These are phyloP conservation scores for Eupithecia centaureata DNA, from an alignment of 2,888 invertebrate genomes.

Conservation along the genomic window DNA sequence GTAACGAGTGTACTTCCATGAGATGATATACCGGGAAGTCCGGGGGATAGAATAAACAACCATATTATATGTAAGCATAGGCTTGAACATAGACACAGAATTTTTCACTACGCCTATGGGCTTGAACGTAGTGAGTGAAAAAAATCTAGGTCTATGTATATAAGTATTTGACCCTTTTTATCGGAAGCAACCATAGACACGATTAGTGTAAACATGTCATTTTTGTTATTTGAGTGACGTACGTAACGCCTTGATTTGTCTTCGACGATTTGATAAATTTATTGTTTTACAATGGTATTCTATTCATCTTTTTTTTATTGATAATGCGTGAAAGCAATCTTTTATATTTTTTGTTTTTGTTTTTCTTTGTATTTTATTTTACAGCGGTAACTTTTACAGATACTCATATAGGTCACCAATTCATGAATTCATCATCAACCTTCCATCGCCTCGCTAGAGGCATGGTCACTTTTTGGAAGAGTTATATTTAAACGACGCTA, in stretches of 20 bases:
- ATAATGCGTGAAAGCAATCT: constrained; percentile 23
- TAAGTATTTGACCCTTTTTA: neutral
- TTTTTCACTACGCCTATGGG: too few species aligned
- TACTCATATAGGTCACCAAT: constrained; percentile 12
- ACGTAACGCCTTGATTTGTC: neutral
- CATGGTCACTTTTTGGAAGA: neutral
- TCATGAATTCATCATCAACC: neutral
- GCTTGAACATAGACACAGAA: too few species aligned
- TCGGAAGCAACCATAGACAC: neutral
- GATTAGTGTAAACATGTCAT: neutral
- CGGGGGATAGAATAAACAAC: neutral
- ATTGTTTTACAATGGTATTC: constrained; percentile 27
- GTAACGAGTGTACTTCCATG: neutral
- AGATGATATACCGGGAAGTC: neutral
- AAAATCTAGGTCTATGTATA: too few species aligned
- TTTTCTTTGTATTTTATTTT: constrained; percentile 18
- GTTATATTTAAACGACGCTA: neutral
- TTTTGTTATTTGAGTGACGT: neutral
- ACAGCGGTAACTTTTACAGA: neutral
- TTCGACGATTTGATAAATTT: constrained; percentile 26
- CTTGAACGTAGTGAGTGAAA: too few species aligned
- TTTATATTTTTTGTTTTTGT: constrained; percentile 12
- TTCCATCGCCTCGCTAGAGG: neutral
- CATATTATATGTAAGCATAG: too few species aligned
- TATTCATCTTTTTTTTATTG: constrained; percentile 7